A percentile compares a stretch with the other conserved stretches of the same genome.
phyloP scores from a whole-genome alignment of 2,888 invertebrate species.

The Latheticus oryzae region DNA sequence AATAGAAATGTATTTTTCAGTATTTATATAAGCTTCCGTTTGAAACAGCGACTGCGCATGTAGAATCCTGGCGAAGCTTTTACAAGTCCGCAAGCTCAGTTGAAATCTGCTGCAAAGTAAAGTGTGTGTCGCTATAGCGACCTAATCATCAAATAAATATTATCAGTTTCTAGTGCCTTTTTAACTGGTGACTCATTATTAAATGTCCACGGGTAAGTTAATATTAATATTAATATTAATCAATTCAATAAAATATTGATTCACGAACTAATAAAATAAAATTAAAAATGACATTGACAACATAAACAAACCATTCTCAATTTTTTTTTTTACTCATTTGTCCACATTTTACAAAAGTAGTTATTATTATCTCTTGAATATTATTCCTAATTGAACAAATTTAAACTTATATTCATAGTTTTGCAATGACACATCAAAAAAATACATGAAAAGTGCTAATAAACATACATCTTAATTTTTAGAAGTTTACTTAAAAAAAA shows the following conservation, averaged over 20 bases:
- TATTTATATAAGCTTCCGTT: conserved; percentile 25
- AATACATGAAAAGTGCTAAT: conserved; percentile 30
- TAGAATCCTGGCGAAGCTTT: conserved; percentile 18
- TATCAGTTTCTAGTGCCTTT: conserved; percentile 35
- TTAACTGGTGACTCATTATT: conserved; percentile 30
- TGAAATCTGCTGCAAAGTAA: conserved; percentile 19
- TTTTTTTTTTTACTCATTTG: background rate
- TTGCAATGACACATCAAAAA: conserved; percentile 21
- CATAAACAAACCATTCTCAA: conserved; percentile 2
- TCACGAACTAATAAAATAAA: too few species aligned
- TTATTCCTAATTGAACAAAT: too few species aligned
- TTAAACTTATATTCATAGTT: conserved; percentile 11
- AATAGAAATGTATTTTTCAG: background rate
- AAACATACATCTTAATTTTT: conserved; percentile 8
- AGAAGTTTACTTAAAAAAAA: conserved; percentile 14
- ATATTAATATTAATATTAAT: too few species aligned
- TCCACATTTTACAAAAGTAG: too few species aligned
- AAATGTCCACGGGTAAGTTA: conserved; percentile 27
- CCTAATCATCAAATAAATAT: conserved; percentile 24
- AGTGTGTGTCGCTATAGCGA: conserved; percentile 36
- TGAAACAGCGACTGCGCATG: conserved; percentile 31
- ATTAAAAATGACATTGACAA: background rate
- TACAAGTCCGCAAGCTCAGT: conserved; percentile 37
- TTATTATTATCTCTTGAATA: too few species aligned
- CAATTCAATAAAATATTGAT: too few species aligned